Percentiles rank a stretch among this genome's conserved stretches.
Conservation (phyloP, 2,888 invertebrate genomes). For the Brachypterus glaber region DNA sequence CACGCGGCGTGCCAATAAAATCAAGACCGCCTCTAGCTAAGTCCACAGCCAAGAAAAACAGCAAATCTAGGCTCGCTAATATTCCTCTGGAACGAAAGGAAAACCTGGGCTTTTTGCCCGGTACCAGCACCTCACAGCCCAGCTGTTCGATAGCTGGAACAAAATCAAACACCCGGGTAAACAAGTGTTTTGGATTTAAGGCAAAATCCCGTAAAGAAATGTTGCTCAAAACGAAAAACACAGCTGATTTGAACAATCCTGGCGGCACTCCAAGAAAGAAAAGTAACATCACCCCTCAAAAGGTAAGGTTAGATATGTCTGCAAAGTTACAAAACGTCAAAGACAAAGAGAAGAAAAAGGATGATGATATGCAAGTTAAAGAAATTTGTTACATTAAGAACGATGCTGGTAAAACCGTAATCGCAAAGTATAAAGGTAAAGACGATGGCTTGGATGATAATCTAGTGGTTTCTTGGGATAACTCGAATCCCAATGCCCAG, state of each 20-base stretch:
- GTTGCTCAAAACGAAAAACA: constrained; percentile 26
- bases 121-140: constrained; percentile 24
- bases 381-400: constrained; percentile 38
- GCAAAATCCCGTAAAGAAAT: constrained; percentile 26
- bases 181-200: constrained; percentile 23
- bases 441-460: constrained; percentile 30
- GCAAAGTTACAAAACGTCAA: constrained; percentile 13
- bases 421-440: constrained; percentile 34
- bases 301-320: constrained; percentile 8
- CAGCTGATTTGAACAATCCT: constrained; percentile 7
- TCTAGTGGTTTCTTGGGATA: constrained; percentile 35
- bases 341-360: constrained; percentile 13
- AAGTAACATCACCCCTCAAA: constrained; percentile 11
- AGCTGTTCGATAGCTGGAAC: constrained; percentile 26
- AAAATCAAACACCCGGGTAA: constrained; percentile 23
- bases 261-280: constrained; percentile 18
- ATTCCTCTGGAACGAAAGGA: constrained; percentile 35
- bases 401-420: constrained; percentile 34
- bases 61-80: constrained; percentile 20
- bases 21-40: constrained; percentile 26
- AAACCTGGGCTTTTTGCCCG: constrained; percentile 25
- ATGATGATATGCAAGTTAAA: constrained; percentile 29
- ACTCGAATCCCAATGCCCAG: constrained; percentile 27
- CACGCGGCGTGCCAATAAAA: constrained; percentile 27
- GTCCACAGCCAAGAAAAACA: constrained; percentile 20